Base-by-base conservation (phyloP, 2,113 vertebrate species). In the Cryptomyrus ogoouensis region DNA sequence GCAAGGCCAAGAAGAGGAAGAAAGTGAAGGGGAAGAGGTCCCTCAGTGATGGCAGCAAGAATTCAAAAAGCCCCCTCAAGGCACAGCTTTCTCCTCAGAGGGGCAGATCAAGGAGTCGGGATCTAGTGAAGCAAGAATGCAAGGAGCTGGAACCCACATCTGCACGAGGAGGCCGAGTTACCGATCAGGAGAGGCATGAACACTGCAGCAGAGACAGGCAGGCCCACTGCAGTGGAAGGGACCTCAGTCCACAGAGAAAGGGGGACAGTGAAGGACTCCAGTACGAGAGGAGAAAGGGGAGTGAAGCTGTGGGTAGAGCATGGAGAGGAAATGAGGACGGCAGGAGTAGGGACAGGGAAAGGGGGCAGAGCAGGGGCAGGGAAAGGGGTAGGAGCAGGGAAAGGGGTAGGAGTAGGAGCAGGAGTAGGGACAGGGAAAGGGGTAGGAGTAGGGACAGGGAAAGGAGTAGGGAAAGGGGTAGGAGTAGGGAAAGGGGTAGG, bases 41-140 rank as follows among this genome's bases (percentile, higher is more conserved):
- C 93, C 95, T 96, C 94, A 94, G 95, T 91, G 94, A 94, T 91
- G 93, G 93, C 94, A 95, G 94, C 89, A 93, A 95, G 49, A 27
- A 47, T 56, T 94, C 94, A 87, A 93, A 88, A 46, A 88, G 31
- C 52, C 35, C 46, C 24, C 24, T n/a, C 46, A 86, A 50, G 83
- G 83, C n/a, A 90, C 92, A 89, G 92, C 91, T 90, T 89, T 92
- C 92, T n/a, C 89, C 91, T 92, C 94, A 92, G 90, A 95, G 95
- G 93, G 95, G 92, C 91, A 96, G 93, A 93, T 95, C 95, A 92
- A 93, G 50, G 91, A 96, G 95, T 93, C n/a, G 35, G 77, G 35
- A 21, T 35, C 39, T 24, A 4, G n/a, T 27, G n/a, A 87, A 87
- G 84, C 46, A 83, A 24, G 42, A 35, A 31, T 15, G 66, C 66